A percentile compares a stretch with the other conserved stretches of the same genome.
phyloP scores from a whole-genome alignment of 2,888 invertebrate species.

The Malacosoma neustria region DNA sequence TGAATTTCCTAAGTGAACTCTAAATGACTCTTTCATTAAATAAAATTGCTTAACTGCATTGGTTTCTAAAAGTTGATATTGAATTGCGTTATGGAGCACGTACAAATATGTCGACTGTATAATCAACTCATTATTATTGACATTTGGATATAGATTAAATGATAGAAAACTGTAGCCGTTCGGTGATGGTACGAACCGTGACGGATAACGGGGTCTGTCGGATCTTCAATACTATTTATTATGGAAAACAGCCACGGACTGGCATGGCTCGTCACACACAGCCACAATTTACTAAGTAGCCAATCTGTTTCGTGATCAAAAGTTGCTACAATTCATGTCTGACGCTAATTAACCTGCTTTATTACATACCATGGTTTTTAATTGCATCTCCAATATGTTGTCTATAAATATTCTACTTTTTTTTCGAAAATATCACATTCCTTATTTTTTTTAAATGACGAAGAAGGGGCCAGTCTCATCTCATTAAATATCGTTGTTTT shows the following conservation, averaged over 20 bases:
- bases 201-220: conserved; percentile 36
- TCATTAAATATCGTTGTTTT: no score
- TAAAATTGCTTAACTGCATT: neutral
- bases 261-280: conserved; percentile 33
- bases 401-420: neutral
- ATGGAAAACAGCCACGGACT: conserved; percentile 38
- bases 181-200: conserved; percentile 21
- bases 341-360: conserved; percentile 16
- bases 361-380: conserved; percentile 3
- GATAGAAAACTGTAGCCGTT: neutral
- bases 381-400: neutral
- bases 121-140: no score
- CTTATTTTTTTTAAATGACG: neutral
- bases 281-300: conserved; percentile 26
- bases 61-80: neutral
- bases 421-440: neutral
- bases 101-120: neutral
- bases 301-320: conserved; percentile 22
- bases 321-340: conserved; percentile 12
- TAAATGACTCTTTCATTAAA: neutral
- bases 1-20: neutral
- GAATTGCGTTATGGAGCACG: neutral
- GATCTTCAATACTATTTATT: conserved; percentile 38
- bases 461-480: neutral
- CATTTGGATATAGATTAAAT: neutral